phyloP scores from a whole-genome alignment of 2,113 vertebrate species.

The Puntigrus tetrazona region DNA sequence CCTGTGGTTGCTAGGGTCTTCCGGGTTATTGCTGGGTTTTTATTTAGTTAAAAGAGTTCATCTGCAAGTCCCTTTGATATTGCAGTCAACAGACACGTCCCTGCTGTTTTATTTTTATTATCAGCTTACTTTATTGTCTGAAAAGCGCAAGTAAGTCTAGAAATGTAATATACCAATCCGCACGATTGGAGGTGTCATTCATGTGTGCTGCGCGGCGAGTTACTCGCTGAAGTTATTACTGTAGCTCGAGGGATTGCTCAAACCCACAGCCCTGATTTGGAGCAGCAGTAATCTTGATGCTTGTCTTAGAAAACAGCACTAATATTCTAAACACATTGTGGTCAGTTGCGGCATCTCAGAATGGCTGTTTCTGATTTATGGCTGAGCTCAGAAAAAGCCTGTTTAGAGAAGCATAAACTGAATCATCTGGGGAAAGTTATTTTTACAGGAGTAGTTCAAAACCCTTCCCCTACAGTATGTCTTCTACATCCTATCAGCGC shows the following conservation, averaged over 20 bases:
- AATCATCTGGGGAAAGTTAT: conserved; percentile 12
- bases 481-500: neutral
- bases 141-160: neutral
- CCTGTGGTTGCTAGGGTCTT: neutral
- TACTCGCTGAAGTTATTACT: neutral
- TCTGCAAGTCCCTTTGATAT: neutral
- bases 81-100: neutral
- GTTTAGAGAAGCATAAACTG: neutral
- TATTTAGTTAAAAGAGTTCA: neutral
- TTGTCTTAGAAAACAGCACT: neutral
- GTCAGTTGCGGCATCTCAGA: neutral
- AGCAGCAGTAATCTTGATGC: neutral
- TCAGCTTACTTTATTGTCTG: neutral
- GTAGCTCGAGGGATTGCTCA: neutral
- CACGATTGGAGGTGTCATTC: neutral
- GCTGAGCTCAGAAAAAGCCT: neutral
- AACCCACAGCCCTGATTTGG: neutral
- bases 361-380: conserved; percentile 34
- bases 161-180: neutral
- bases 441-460: neutral
- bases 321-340: neutral
- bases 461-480: neutral
- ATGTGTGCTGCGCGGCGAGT: neutral
- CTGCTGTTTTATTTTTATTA: neutral
- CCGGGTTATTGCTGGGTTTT: too few relatives aligned